phyloP scores from a whole-genome alignment of 2,113 vertebrate genomes.

The Onychostoma macrolepis region DNA sequence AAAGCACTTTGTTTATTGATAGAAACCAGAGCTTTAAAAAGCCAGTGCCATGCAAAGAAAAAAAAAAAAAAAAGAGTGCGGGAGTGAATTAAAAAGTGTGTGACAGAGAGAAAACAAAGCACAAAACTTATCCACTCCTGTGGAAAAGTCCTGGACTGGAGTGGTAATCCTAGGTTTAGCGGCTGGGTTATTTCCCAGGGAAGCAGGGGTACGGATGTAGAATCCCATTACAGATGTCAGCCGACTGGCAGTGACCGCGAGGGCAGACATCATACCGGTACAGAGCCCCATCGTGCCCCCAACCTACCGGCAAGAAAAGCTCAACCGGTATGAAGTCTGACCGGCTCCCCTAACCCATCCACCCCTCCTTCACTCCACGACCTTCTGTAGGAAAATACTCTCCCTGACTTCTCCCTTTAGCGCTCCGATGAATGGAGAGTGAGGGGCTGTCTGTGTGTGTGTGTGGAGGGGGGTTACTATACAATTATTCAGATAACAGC shows the following conservation, averaged over 20 bases:
- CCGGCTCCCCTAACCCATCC: slow-evolving; percentile 11
- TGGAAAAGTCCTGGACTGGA: slow-evolving; percentile 73
- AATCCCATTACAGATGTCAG: slow-evolving; percentile 61
- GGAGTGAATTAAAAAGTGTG: neutral
- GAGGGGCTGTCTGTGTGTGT: slow-evolving; percentile 48
- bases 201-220: slow-evolving; percentile 41
- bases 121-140: slow-evolving; percentile 60
- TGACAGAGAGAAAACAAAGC: slow-evolving; percentile 14
- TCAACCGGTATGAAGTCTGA: slow-evolving; percentile 19
- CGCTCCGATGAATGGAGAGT: slow-evolving; percentile 54
- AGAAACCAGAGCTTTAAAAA: neutral
- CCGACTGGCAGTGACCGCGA: slow-evolving; percentile 41
- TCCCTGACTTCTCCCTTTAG: slow-evolving; percentile 30
- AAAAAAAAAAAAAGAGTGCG: neutral
- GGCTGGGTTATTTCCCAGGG: slow-evolving; percentile 69
- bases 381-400: slow-evolving; percentile 41
- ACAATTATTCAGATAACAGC: slow-evolving; percentile 85
- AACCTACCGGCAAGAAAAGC: slow-evolving; percentile 21
- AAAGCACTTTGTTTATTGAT: neutral
- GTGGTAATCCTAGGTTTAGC: slow-evolving; percentile 75
- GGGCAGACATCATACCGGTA: slow-evolving; percentile 32
- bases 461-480: slow-evolving; percentile 66
- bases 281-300: neutral
- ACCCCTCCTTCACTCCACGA: slow-evolving; percentile 17
- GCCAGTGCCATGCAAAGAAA: neutral